Evolutionary conservation across 1,140 invertebrate genomes (phyloP).

Genomic region (Cataglyphis hispanica): DNA sequence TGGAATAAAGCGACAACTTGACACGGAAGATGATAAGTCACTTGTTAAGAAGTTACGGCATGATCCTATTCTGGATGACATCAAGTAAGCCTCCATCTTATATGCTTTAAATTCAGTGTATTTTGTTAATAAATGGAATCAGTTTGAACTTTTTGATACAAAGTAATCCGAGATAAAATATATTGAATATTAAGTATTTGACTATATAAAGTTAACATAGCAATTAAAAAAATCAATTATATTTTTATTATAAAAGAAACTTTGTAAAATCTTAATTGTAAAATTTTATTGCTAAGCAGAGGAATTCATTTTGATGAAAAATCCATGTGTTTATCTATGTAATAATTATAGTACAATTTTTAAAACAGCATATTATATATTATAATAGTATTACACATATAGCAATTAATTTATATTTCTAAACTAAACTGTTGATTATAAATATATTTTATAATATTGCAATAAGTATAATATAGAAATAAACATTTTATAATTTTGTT

Average conservation of each 20-base stretch:
- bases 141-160: not conserved
- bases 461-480: not conserved
- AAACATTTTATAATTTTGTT: not conserved
- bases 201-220: not conserved
- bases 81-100: slow-evolving; percentile 79
- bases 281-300: too few relatives aligned
- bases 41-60: slow-evolving; percentile 72
- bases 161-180: too few relatives aligned
- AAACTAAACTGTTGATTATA: not conserved
- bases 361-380: too few relatives aligned
- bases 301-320: too few relatives aligned
- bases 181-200: slow-evolving; percentile 4
- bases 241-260: not conserved
- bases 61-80: slow-evolving; percentile 83
- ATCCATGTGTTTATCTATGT: too few relatives aligned
- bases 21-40: slow-evolving; percentile 65
- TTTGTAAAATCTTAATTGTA: too few relatives aligned
- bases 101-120: slow-evolving; percentile 67
- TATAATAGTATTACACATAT: too few relatives aligned
- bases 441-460: not conserved
- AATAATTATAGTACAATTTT: too few relatives aligned
- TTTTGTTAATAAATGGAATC: not conserved
- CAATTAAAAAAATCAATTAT: not conserved
- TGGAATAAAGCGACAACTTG: slow-evolving; percentile 74
- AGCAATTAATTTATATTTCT: too few relatives aligned